phyloP scores from a whole-genome alignment of 1,140 invertebrate genomes.

The Pemphigus obesinymphae region DNA sequence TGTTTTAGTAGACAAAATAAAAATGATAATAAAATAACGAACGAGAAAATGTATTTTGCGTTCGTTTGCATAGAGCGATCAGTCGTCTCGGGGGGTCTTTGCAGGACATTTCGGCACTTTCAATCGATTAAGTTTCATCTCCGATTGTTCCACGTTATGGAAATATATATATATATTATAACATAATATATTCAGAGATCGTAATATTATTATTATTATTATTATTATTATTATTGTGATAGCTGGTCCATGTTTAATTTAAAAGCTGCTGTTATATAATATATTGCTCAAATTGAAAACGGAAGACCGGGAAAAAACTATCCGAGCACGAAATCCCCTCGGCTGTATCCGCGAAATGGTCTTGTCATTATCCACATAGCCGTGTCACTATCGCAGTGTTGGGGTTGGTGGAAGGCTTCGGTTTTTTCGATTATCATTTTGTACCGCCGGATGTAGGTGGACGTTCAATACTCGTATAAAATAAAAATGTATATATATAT shows the following conservation, averaged over 20 bases:
- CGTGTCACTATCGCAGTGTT: neutral
- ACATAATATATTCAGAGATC: no score
- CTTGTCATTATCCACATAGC: neutral
- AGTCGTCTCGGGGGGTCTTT: no score
- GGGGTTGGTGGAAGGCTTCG: neutral
- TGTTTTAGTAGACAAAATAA: no score
- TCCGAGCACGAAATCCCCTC: neutral
- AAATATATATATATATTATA: no score
- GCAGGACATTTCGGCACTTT: no score
- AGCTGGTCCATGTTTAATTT: neutral
- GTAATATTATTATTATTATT: neutral
- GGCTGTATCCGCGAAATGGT: neutral
- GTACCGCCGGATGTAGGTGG: neutral
- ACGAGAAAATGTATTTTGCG: no score
- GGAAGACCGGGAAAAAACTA: neutral
- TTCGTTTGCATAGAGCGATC: no score
- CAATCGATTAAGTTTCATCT: no score
- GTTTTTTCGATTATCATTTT: slow-evolving; percentile 7
- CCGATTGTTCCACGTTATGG: neutral
- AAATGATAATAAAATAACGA: no score
- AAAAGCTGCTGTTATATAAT: neutral
- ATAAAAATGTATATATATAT: neutral
- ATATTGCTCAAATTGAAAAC: slow-evolving; percentile 15
- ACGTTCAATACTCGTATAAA: neutral
- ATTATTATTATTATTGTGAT: neutral